Evolutionary conservation across 2,113 vertebrate species (phyloP).

Genomic region (Amazona vittata): DNA sequence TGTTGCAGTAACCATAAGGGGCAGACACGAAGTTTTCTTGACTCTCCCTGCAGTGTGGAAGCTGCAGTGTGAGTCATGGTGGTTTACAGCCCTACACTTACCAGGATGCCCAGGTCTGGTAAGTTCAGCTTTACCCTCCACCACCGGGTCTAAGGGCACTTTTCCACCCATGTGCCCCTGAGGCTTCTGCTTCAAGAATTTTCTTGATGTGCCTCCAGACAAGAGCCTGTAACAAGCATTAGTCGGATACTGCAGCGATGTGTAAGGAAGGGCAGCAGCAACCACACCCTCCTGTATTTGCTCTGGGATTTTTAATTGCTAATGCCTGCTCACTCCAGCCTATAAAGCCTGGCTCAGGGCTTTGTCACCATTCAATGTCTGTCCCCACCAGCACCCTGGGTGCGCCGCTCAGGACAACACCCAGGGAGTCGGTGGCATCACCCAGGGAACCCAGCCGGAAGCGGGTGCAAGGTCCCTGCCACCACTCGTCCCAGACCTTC

Average conservation of each 20-base stretch:
- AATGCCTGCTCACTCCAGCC: background rate
- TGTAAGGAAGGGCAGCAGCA: background rate
- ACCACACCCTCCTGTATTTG: conserved; percentile 45
- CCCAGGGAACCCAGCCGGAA: background rate
- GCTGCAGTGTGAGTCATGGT: fast-evolving
- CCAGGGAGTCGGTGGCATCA: background rate
- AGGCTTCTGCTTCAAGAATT: background rate
- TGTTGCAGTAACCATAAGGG: background rate
- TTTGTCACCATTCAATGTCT: background rate
- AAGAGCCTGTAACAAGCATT: background rate
- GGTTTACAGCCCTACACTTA: background rate
- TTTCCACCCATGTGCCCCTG: background rate
- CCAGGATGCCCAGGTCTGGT: background rate
- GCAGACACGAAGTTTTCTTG: background rate
- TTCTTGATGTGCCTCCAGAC: conserved; percentile 22
- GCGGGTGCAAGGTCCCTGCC: background rate
- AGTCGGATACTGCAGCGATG: background rate
- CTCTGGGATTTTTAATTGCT: conserved; percentile 4
- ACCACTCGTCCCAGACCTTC: background rate
- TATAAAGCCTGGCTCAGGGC: background rate
- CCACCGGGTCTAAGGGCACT: background rate
- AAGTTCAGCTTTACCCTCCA: background rate
- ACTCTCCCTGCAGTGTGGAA: fast-evolving
- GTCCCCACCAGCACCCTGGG: background rate
- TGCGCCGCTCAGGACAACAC: background rate